Evolutionary conservation across 2,888 invertebrate genomes (phyloP), one percentile per base, ranked within the genome.

Genomic region (Amiota communis): DNA sequence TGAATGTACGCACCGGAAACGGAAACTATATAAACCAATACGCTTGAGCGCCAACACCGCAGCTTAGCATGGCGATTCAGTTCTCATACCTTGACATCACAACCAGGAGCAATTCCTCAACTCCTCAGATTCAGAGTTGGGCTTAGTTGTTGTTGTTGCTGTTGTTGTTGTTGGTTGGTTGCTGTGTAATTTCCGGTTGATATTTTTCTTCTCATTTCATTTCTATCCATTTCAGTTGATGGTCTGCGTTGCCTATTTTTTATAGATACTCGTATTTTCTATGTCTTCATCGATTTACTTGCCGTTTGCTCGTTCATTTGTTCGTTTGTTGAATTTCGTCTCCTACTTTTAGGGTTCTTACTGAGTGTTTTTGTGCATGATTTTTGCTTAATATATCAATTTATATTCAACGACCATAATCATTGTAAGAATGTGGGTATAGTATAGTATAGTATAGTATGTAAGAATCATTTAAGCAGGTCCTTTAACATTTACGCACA

Each of bases 381-480:
- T 72, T 74, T 76, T 73, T 72, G 75, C 76, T 76, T 77, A 78
- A 78, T 78, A 77, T 76, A 76, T 72, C 77, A 78, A 78, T 78
- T 78, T 78, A 77, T 78, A 78, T 78, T 76, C 78, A 78, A 76
- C 75, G 61, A 74, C 74, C 76, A 76, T 78, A 78, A 77, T 76
- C 77, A 76, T 76, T 72, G 73, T 65, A 36, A 53, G 73, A 51
- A 36, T 68, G 51, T 59, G n/a, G 20, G n/a, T 59, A 15, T 59
- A 15, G n/a, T n/a, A n/a, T n/a, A n/a, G n/a, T n/a, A n/a, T 8
- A 15, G 0, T 23, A 3, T 23, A 23, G 53, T 53, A 8, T 53
- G 53, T 53, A 15, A 15, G 53, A 15, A 15, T 13, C 53, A 53
- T 53, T 59, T 59, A 59, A 59, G 59, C 20, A 23, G 23, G 23